These are phyloP conservation scores for Clytia hemisphaerica DNA, from an alignment of 30 jellyfish, hydroid and myxozoan genomes.

Conservation along the genomic window DNA sequence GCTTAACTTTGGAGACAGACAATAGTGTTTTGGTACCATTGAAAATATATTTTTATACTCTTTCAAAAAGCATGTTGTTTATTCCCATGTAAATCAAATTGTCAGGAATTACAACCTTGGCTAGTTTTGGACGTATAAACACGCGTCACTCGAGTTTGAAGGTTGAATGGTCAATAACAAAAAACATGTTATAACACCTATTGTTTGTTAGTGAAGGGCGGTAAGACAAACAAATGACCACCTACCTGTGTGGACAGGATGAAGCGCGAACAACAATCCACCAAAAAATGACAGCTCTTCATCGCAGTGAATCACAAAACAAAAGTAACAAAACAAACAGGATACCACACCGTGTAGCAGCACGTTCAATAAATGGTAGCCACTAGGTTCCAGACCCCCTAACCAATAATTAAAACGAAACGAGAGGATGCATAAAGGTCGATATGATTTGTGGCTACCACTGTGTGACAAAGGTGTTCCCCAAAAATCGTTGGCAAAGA, in stretches of 20 bases:
- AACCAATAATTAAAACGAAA: constrained; percentile 58
- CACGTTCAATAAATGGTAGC: constrained; percentile 59
- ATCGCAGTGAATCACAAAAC: constrained; percentile 7
- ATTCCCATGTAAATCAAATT: too few species aligned
- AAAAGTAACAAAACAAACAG: constrained; percentile 42
- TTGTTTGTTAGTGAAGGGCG: not conserved
- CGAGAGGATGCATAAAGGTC: constrained; percentile 68
- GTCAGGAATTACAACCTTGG: too few species aligned
- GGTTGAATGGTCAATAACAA: too few species aligned
- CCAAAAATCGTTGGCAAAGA: constrained; percentile 78
- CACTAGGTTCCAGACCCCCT: constrained; percentile 64
- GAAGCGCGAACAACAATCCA: constrained; percentile 76
- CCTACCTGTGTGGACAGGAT: constrained; percentile 86
- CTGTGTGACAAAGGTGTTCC: constrained; percentile 88
- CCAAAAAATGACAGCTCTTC: constrained; percentile 41
- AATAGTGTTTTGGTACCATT: too few species aligned
- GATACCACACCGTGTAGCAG: constrained; percentile 55
- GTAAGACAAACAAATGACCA: not conserved
- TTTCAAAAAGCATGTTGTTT: too few species aligned
- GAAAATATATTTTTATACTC: too few species aligned
- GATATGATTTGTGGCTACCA: constrained; percentile 92
- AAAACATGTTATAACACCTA: not conserved
- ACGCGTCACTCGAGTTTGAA: too few species aligned
- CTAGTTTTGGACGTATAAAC: too few species aligned
- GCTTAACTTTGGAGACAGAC: too few species aligned